Conservation (phyloP, 2,797 vertebrate species). For the Hipposideros larvatus region DNA sequence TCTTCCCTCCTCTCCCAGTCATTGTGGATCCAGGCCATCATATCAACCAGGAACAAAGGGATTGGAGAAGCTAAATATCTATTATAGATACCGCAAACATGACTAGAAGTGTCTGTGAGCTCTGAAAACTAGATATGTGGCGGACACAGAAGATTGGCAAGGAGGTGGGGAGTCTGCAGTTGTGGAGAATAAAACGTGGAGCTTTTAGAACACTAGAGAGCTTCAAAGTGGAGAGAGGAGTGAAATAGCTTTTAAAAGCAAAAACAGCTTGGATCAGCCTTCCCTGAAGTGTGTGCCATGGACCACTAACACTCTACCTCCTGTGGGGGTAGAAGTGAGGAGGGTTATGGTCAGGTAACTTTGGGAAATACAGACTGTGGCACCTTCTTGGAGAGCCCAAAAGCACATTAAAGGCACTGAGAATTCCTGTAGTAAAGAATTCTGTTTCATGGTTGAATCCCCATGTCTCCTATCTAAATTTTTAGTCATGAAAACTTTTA, state of each 20-base stretch:
- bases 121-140: slow-evolving; percentile 6
- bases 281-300: neutral
- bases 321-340: neutral
- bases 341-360: neutral
- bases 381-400: neutral
- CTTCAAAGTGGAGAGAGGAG: neutral
- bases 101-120: slow-evolving; percentile 16
- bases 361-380: neutral
- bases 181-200: neutral
- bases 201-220: neutral
- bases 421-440: neutral
- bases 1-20: neutral
- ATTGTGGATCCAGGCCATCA: neutral
- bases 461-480: neutral
- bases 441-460: neutral
- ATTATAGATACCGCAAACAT: neutral
- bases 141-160: neutral
- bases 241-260: neutral
- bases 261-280: neutral
- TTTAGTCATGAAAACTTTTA: slow-evolving; percentile 28
- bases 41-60: neutral
- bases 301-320: neutral
- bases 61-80: neutral
- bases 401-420: neutral
- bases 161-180: neutral